Conservation (phyloP, 2,113 vertebrate genomes). For the Ibidorhyncha struthersii region DNA sequence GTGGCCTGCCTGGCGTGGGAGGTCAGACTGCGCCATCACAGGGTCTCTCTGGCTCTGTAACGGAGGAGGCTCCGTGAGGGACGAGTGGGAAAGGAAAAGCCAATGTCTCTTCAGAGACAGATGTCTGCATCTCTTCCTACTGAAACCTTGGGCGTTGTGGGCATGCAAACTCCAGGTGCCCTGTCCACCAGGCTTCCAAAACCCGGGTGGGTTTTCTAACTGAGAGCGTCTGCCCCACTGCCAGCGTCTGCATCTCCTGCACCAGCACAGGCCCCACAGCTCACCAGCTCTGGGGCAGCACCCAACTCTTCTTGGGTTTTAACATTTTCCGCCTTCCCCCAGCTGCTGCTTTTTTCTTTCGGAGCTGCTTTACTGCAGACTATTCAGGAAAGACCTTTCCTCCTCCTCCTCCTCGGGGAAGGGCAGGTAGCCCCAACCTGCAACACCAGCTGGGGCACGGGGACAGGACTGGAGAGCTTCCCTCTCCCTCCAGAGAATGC, state of each 20-base stretch:
- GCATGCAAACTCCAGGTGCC: neutral
- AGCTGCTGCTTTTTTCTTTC: neutral
- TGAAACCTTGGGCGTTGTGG: neutral
- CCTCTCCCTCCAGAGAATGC: fast-evolving
- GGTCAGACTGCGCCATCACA: neutral
- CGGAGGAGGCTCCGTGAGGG: neutral
- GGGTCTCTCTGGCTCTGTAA: neutral
- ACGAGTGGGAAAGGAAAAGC: neutral
- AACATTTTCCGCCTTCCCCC: fast-evolving
- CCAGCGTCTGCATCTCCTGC: neutral
- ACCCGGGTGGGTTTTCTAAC: fast-evolving
- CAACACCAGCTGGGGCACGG: neutral
- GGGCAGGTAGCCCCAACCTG: neutral
- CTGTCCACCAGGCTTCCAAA: neutral
- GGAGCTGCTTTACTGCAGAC: neutral
- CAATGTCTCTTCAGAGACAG: neutral
- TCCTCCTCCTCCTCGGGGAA: neutral
- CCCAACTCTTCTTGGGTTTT: neutral
- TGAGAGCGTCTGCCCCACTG: neutral
- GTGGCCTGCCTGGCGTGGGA: neutral
- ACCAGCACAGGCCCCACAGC: neutral
- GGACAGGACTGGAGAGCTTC: neutral
- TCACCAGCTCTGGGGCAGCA: neutral
- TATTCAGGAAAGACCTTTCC: neutral
- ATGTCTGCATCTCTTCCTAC: neutral